These are phyloP conservation scores for Aethina tumida DNA, from an alignment of 1,140 invertebrate species.

Conservation along the genomic window DNA sequence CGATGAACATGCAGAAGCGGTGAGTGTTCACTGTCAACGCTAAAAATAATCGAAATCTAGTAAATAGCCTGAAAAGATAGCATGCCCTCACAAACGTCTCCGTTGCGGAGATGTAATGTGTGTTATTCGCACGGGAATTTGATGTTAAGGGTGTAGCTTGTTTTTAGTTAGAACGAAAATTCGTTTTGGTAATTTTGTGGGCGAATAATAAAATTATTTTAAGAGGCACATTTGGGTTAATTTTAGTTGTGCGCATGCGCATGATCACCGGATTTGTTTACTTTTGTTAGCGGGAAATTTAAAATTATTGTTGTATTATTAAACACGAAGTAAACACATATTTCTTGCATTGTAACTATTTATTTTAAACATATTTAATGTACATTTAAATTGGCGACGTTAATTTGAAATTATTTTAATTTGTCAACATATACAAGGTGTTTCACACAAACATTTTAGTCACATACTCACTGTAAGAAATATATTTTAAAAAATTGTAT, in stretches of 20 bases:
- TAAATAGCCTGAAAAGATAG: conserved; percentile 2
- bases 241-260: not conserved
- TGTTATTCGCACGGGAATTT: no score
- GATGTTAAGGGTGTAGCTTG: conserved; percentile 2
- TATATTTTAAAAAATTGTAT: no score
- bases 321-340: no score
- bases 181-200: conserved; percentile 1
- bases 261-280: conserved; percentile 1
- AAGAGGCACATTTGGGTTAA: conserved; percentile 23
- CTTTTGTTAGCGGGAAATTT: not conserved
- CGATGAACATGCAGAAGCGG: conserved; percentile 28
- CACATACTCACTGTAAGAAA: no score
- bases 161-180: conserved; percentile 4
- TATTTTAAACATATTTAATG: no score
- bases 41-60: not conserved
- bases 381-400: no score
- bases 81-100: not conserved
- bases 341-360: no score
- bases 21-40: conserved; percentile 25
- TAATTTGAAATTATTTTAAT: no score
- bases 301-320: no score
- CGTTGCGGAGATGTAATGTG: conserved; percentile 2
- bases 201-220: conserved; percentile 4
- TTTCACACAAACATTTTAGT: no score
- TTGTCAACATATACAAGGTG: no score